Evolutionary conservation across 2,113 vertebrate genomes (phyloP).

Genomic region (Propithecus coquereli): DNA sequence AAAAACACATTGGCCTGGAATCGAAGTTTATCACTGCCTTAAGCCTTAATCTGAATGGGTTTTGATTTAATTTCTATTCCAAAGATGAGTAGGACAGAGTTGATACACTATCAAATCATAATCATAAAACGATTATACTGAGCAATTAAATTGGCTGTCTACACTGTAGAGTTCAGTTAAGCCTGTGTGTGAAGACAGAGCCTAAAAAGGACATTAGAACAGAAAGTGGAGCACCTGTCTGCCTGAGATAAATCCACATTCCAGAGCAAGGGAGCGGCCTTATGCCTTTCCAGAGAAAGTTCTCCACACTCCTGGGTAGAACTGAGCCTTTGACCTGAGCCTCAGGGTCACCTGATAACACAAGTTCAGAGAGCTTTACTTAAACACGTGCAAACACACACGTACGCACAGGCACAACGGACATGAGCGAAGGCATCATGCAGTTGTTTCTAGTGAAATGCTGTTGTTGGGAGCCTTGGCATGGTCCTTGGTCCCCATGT

Average conservation of each 20-base stretch:
- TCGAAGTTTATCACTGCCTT: constrained; percentile 18
- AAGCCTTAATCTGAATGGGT: constrained; percentile 22
- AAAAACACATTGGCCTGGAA: background rate
- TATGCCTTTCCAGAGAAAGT: background rate
- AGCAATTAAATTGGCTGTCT: background rate
- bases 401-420: background rate
- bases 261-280: constrained; percentile 4
- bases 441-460: background rate
- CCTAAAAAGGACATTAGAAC: background rate
- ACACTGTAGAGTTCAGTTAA: background rate
- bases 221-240: background rate
- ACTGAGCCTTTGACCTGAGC: constrained; percentile 13
- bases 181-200: background rate
- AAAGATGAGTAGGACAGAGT: constrained; percentile 29
- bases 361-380: background rate
- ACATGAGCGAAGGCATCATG: background rate
- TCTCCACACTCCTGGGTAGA: background rate
- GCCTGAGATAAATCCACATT: background rate
- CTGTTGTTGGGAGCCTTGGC: background rate
- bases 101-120: constrained; percentile 11
- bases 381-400: background rate
- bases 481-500: background rate
- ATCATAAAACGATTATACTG: constrained; percentile 44
- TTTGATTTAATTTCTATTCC: background rate
- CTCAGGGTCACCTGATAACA: background rate